Base-by-base conservation (phyloP, 1,140 invertebrate genomes). In the Drosophila navojoa region DNA sequence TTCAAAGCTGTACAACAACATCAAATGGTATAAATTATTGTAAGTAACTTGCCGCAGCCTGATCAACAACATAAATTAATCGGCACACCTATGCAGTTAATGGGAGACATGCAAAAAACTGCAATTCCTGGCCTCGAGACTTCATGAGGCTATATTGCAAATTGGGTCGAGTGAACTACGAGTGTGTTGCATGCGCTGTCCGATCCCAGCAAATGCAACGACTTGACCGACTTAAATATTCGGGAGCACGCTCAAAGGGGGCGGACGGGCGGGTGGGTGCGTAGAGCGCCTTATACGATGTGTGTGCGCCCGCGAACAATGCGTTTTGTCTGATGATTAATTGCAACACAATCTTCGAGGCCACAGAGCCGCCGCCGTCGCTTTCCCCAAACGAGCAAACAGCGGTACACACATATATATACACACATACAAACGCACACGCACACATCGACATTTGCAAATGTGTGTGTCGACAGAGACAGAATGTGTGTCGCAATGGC, bases 301-400 rank as follows among this genome's bases (percentile, higher is more conserved):
- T 71, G 63, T 59, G 69, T 27, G 63, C 40, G 40, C 6, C 32
- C 67, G 71, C 81, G 76, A 86, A 86, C 81, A 86, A 86, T 86
- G 81, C 82, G 81, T 86, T 86, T 86, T 87, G 81, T 87, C 68
- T 75, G 81, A 87, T 86, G 81, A 86, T 86, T 86, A 86, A 86
- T 86, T 86, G 82, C 81, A 86, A 76, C 82, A 79, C 81, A 86
- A 86, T 86, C 81, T 86, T 82, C 71, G 81, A 76, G 79, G 81
- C 81, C 81, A 85, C 74, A 67, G 80, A 81, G 75, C 76, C 74
- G 74, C 61, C 61, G 74, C 61, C 60, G 61, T 44, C 67, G 81
- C 81, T 86, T 86, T 86, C 81, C 82, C 82, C 81, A 80, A 87
- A 72, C 82, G 71, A 55, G 60, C 58, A 67, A 45, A 42, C 29